Evolutionary conservation across 1,140 invertebrate genomes (phyloP), one percentile per base, ranked within the genome.

Genomic region (Helicorthomorpha holstii): DNA sequence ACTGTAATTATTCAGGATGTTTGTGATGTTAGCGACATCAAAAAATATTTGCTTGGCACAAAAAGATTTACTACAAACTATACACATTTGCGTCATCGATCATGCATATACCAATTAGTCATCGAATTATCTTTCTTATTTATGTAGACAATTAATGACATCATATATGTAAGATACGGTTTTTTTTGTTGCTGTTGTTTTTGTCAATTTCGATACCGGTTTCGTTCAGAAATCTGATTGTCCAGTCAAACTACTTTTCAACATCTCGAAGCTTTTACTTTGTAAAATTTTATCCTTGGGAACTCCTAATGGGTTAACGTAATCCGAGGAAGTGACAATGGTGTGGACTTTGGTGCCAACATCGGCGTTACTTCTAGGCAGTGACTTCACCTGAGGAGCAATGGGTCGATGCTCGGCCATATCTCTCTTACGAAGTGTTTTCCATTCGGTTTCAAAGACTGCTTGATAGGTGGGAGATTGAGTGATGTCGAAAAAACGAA

Each of bases 381-480:
- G 12, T 12, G 19, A 41, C 25, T 46, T 46, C 22, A 49, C 26
- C 24, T 49, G 48, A 49, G 10, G 46, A 43, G 2, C 3, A 24
- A 52, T 44, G 4, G 51, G 51, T 38, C 41, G 14, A 44, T 52
- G 51, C 27, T 52, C 51, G 27, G n/a, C 3, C n/a, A 52, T 4
- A 19, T 52, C 51, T 7, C 47, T 38, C 10, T 49, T 43, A 27
- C 54, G 49, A 2, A 49, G 46, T 27, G 47, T 50, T 38, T 53
- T 59, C 55, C 53, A 54, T 52, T 59, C 56, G n/a, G 53, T 43
- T 3, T 58, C 56, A n/a, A 51, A 52, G 23, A 59, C 52, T 14
- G 57, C 16, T 45, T 54, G 53, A 29, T 52, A 54, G n/a, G 53
- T 54, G 10, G 53, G 53, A 26, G 53, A 54, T 45, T 54, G n/a